Conservation (phyloP, 2,888 invertebrate species). For the Hydrotaea cyrtoneurina region DNA sequence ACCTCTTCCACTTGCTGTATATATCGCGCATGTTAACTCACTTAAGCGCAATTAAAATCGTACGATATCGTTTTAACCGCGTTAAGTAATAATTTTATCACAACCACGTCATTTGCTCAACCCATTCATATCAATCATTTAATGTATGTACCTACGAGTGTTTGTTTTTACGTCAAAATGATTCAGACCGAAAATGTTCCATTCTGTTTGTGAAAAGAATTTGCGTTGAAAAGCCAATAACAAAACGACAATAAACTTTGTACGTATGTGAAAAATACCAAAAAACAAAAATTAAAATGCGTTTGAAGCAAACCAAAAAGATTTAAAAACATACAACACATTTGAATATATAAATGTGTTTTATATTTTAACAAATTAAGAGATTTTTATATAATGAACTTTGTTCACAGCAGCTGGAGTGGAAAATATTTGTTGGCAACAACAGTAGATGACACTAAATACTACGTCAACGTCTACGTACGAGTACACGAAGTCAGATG, state of each 20-base stretch:
- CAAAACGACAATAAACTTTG: not conserved
- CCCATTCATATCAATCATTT: not conserved
- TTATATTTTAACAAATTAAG: no score
- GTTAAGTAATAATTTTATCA: not conserved
- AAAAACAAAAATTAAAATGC: not conserved
- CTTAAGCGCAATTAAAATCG: conserved; percentile 38
- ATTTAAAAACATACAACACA: no score
- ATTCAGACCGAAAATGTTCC: not conserved
- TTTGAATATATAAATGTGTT: no score
- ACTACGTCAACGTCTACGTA: no score
- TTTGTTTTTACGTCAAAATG: not conserved
- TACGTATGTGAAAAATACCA: no score
- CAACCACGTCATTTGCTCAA: not conserved
- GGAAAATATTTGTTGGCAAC: no score
- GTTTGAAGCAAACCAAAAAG: not conserved
- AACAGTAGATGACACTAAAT: no score
- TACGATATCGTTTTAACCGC: conserved; percentile 19
- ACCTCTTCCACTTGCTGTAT: not conserved
- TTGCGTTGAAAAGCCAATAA: not conserved
- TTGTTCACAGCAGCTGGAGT: not conserved
- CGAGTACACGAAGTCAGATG: no score
- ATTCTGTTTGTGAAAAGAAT: not conserved
- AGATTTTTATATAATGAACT: not conserved
- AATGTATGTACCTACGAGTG: not conserved
- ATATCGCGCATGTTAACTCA: not conserved